Evolutionary conservation across 2,888 invertebrate species (phyloP), one percentile per base, ranked within the genome.

Genomic region (Leptinotarsa juncta): DNA sequence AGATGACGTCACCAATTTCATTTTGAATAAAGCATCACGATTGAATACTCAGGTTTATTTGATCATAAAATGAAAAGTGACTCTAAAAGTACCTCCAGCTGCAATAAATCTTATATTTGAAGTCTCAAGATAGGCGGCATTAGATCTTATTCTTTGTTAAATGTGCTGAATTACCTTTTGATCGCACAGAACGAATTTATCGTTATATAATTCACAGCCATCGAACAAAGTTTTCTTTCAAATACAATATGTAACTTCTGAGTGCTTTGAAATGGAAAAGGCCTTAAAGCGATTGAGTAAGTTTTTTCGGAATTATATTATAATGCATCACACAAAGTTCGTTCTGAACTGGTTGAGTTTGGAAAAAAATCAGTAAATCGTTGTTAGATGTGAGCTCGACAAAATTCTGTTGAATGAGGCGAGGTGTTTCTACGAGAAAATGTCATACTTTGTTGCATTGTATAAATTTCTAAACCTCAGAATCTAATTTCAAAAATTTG

Each of bases 61-160:
- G 77, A 73, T 73, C 80, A 81, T 81, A 81, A 81, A 81, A 79
- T 78, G 80, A 81, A 81, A 81, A 81, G 81, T 81, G 81, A 81
- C 81, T 81, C 80, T 79, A 77, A 80, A 76, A 80, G 79, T 80
- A 79, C 78, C 78, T 75, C 75, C 73, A 75, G 69, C 50, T 70
- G 75, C 68, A 74, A 74, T 81, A 81, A 81, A 81, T 81, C 74
- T 60, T 55, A 49, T 71, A 76, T 77, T 76, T 77, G 76, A 77
- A 77, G 66, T 74, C 70, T 69, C 62, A 65, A 65, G 74, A 75
- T 50, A 78, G 70, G 62, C 76, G 73, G 66, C 72, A 79, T 77
- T 74, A 77, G 77, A 77, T 77, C 80, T 76, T 74, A 78, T 74
- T 77, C 72, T 75, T 74, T 66, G 66, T 70, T 77, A 77, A 70